These are phyloP conservation scores for Eustalomyia histrio DNA, from an alignment of 2,888 invertebrate genomes.

Conservation along the genomic window DNA sequence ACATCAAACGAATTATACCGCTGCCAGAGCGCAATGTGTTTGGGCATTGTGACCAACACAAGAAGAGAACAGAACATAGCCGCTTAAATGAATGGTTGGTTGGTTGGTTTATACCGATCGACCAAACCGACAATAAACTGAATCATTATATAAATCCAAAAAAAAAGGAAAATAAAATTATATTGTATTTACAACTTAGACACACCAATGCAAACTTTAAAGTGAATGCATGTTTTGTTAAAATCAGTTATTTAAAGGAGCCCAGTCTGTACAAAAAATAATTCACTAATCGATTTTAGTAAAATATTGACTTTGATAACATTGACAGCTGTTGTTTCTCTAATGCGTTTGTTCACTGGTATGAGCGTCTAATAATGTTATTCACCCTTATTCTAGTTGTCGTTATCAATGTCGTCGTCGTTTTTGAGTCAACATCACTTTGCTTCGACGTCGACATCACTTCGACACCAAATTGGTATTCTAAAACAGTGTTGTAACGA, in stretches of 20 bases:
- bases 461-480: too few relatives aligned
- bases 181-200: conserved; percentile 12
- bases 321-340: too few relatives aligned
- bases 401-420: too few relatives aligned
- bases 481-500: too few relatives aligned
- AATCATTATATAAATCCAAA: conserved; percentile 43
- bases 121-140: conserved; percentile 39
- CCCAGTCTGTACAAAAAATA: too few relatives aligned
- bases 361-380: too few relatives aligned
- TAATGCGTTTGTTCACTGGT: too few relatives aligned
- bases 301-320: too few relatives aligned
- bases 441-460: too few relatives aligned
- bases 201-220: conserved; percentile 28
- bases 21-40: neutral
- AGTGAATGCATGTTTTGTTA: conserved; percentile 3
- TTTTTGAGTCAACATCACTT: too few relatives aligned
- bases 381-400: too few relatives aligned
- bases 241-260: neutral
- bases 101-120: conserved; percentile 26
- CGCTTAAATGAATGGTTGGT: neutral
- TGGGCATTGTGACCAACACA: conserved; percentile 34
- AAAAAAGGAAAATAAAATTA: conserved; percentile 14
- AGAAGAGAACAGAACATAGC: conserved; percentile 2
- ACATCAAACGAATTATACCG: conserved; percentile 58
- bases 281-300: too few relatives aligned